Conservation (phyloP, 2,797 vertebrate species). For the Onychomys arenicola region DNA sequence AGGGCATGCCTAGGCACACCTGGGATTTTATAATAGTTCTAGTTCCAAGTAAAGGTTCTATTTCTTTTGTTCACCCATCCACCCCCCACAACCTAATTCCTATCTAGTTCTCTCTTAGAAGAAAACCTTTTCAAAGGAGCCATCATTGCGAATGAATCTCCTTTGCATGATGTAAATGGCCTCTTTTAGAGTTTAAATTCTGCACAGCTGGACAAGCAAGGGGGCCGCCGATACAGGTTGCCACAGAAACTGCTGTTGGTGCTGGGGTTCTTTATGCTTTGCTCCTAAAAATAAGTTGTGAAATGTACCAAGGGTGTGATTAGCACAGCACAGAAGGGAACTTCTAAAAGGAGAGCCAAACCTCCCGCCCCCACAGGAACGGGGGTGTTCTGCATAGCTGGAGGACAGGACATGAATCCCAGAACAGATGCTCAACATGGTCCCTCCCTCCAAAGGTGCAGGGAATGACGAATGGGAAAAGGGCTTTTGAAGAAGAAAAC, state of each 20-base stretch:
- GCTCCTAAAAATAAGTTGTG: constrained; percentile 84
- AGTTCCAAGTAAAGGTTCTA: constrained; percentile 75
- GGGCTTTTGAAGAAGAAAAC: constrained; percentile 71
- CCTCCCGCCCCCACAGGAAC: constrained; percentile 76
- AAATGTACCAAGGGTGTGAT: constrained; percentile 83
- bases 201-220: constrained; percentile 80
- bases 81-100: constrained; percentile 70
- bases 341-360: constrained; percentile 84
- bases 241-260: constrained; percentile 82
- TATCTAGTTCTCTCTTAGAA: constrained; percentile 57
- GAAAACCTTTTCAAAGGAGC: constrained; percentile 65
- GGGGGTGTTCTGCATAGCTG: constrained; percentile 80
- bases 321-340: constrained; percentile 81
- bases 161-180: constrained; percentile 73
- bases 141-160: constrained; percentile 26
- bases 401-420: constrained; percentile 78
- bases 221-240: constrained; percentile 71
- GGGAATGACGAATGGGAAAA: constrained; percentile 68
- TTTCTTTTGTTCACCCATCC: constrained; percentile 47
- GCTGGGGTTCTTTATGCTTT: constrained; percentile 81
- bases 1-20: constrained; percentile 70
- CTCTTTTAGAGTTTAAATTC: constrained; percentile 75
- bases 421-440: constrained; percentile 74
- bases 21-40: constrained; percentile 67
- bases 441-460: constrained; percentile 75